phyloP scores from a whole-genome alignment of 2,797 vertebrate genomes.

The Dryobates pubescens region DNA sequence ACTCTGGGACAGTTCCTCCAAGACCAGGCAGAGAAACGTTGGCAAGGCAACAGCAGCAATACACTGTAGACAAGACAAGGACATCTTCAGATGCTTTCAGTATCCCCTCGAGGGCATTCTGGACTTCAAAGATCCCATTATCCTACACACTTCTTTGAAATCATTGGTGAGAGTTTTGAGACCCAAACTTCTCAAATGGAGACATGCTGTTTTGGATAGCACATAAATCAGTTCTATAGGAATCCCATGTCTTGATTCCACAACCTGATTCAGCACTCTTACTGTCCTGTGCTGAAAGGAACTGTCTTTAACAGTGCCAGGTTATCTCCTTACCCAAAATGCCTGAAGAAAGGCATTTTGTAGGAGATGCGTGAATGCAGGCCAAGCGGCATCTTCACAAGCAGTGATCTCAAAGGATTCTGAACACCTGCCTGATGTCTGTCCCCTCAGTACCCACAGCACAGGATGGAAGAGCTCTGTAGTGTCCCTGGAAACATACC shows the following conservation, averaged over 20 bases:
- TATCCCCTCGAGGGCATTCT: background rate
- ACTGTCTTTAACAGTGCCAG: background rate
- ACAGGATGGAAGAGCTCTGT: too few relatives aligned
- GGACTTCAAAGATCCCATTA: background rate
- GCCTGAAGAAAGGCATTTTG: background rate
- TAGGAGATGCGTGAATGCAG: background rate
- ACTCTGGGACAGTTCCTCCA: constrained; percentile 90
- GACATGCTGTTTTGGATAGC: background rate
- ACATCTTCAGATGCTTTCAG: background rate
- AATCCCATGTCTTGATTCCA: background rate
- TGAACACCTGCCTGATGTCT: background rate
- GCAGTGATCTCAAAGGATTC: background rate
- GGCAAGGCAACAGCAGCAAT: constrained; percentile 97
- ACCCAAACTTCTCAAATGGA: background rate
- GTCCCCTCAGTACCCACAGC: background rate
- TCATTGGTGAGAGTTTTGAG: background rate
- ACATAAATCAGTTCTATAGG: background rate
- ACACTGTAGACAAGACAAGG: constrained; percentile 80
- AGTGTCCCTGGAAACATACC: constrained; percentile 79
- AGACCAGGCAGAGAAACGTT: constrained; percentile 94
- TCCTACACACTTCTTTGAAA: background rate
- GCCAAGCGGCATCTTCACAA: background rate
- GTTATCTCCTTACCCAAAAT: background rate
- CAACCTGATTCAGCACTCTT: background rate
- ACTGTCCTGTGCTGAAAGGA: background rate